Evolutionary conservation across 2,113 vertebrate species (phyloP).

Genomic region (Plecturocebus donacophilus): DNA sequence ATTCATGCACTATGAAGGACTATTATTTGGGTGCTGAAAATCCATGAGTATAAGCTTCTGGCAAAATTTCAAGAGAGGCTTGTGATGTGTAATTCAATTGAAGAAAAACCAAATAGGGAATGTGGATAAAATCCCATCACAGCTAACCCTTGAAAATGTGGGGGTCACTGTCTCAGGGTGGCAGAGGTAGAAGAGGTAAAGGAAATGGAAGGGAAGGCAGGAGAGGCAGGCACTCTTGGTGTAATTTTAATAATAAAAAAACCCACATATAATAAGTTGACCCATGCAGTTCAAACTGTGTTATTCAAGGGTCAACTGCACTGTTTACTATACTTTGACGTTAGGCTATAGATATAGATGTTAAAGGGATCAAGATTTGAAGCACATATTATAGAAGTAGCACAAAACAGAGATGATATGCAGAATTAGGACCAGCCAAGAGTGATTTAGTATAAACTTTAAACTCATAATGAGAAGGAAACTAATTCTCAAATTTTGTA

Average conservation of each 20-base stretch:
- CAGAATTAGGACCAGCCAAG: neutral
- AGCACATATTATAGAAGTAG: neutral
- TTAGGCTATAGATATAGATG: conserved; percentile 42
- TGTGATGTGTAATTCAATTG: conserved; percentile 59
- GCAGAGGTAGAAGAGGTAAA: neutral
- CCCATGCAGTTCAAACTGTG: neutral
- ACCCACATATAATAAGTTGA: neutral
- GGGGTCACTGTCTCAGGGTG: neutral
- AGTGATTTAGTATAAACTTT: conserved; percentile 31
- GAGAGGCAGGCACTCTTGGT: neutral
- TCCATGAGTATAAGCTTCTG: conserved; percentile 64
- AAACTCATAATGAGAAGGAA: neutral
- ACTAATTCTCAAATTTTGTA: neutral
- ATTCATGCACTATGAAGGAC: conserved; percentile 62
- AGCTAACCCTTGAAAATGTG: neutral
- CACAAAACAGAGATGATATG: neutral
- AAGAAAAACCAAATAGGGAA: conserved; percentile 62
- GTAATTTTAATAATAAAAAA: neutral
- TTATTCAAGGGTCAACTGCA: neutral
- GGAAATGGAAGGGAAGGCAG: neutral
- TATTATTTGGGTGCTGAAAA: conserved; percentile 58
- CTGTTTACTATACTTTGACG: conserved; percentile 51
- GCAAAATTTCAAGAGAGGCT: conserved; percentile 68
- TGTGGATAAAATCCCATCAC: conserved; percentile 45
- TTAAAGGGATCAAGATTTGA: conserved; percentile 20